These are phyloP conservation scores for Porphyrio hochstetteri DNA, from an alignment of 2,113 vertebrate genomes.

Conservation along the genomic window DNA sequence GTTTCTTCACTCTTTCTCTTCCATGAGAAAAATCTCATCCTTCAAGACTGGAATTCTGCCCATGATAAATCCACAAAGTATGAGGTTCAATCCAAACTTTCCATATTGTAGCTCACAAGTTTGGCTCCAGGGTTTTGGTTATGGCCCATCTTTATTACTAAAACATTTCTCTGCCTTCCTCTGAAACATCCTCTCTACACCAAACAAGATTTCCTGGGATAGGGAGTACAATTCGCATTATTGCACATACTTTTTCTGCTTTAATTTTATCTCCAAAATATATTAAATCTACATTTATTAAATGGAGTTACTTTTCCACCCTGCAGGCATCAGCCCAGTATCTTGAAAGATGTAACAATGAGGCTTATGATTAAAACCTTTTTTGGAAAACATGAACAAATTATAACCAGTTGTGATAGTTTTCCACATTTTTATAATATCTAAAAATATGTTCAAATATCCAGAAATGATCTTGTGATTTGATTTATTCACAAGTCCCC, in stretches of 20 bases:
- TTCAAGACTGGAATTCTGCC: slow-evolving; percentile 2
- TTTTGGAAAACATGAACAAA: slow-evolving; percentile 77
- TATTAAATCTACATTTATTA: slow-evolving; percentile 75
- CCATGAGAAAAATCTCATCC: neutral
- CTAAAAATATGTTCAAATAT: slow-evolving; percentile 82
- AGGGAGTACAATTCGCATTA: slow-evolving; percentile 37
- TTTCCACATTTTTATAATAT: slow-evolving; percentile 80
- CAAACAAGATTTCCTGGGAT: slow-evolving; percentile 55
- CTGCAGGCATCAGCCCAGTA: slow-evolving; percentile 37
- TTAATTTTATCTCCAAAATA: slow-evolving; percentile 71
- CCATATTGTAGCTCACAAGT: neutral
- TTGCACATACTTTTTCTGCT: slow-evolving; percentile 39
- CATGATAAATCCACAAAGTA: neutral
- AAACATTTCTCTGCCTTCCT: slow-evolving; percentile 31
- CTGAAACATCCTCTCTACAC: slow-evolving; percentile 42
- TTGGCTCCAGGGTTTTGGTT: slow-evolving; percentile 34
- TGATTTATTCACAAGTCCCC: slow-evolving; percentile 85
- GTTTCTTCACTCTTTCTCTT: neutral
- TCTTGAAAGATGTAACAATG: slow-evolving; percentile 71
- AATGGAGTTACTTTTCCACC: slow-evolving; percentile 66
- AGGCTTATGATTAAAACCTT: slow-evolving; percentile 74
- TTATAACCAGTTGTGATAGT: slow-evolving; percentile 83
- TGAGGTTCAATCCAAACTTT: slow-evolving; percentile 22
- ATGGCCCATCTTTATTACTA: slow-evolving; percentile 18
- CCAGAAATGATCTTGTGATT: slow-evolving; percentile 80